Evolutionary conservation across 2,113 vertebrate species (phyloP).

Genomic region (Dromaius novaehollandiae): DNA sequence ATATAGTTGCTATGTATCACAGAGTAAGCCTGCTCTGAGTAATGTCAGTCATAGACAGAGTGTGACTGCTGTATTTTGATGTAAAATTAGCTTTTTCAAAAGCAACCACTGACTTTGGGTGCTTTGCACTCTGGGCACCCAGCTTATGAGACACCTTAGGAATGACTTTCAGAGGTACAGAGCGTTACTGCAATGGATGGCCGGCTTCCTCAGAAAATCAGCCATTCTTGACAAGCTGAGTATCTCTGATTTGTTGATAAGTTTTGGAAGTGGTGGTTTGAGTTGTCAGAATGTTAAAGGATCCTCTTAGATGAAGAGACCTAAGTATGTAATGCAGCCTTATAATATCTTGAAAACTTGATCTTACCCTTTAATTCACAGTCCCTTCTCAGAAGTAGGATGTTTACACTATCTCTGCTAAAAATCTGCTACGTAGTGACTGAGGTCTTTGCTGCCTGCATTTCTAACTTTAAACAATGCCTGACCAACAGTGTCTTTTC

Average conservation of each 20-base stretch:
- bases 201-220: neutral
- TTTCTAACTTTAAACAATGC: neutral
- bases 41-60: neutral
- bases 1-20: neutral
- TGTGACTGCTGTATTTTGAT: neutral
- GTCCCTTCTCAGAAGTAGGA: neutral
- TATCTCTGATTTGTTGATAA: neutral
- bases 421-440: neutral
- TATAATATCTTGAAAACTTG: neutral
- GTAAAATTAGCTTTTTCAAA: neutral
- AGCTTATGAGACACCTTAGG: neutral
- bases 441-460: neutral
- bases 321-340: neutral
- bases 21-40: neutral
- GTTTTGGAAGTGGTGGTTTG: neutral
- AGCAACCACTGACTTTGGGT: neutral
- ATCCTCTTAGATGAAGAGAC: neutral
- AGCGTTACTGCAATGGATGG: accelerated
- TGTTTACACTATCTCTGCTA: neutral
- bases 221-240: accelerated
- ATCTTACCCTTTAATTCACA: accelerated
- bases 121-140: neutral
- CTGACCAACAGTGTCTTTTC: accelerated
- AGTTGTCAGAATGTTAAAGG: neutral
- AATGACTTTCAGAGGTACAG: accelerated